Percentiles rank a stretch among this genome's conserved stretches.
These are phyloP conservation scores for Tenualosa thibaudeaui DNA, from an alignment of 2,797 vertebrate species.

Conservation along the genomic window DNA sequence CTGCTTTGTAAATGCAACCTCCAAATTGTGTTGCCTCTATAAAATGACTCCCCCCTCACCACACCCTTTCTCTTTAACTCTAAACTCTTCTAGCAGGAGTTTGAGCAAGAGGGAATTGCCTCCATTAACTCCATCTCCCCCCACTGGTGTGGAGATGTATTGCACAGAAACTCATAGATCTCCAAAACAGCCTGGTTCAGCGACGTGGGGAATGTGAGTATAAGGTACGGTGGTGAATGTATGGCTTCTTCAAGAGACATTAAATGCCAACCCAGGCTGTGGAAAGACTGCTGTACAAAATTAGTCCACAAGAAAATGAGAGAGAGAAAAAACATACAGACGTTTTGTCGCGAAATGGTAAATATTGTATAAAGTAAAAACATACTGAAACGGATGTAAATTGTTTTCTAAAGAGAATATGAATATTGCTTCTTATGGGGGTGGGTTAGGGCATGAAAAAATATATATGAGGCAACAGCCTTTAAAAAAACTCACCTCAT, in stretches of 20 bases:
- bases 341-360: conserved; percentile 1
- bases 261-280: conserved; percentile 1
- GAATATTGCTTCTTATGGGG: conserved; percentile 26
- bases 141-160: conserved; percentile 24
- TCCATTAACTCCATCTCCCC: neutral
- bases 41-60: neutral
- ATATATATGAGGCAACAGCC: conserved; percentile 17
- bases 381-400: conserved; percentile 19
- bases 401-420: conserved; percentile 25
- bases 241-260: conserved; percentile 14
- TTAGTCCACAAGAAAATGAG: neutral
- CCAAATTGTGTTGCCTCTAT: neutral
- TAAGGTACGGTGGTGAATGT: conserved; percentile 22
- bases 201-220: neutral
- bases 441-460: conserved; percentile 20
- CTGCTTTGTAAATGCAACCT: neutral
- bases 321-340: neutral
- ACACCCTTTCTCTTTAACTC: neutral
- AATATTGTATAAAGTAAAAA: conserved; percentile 25
- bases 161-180: conserved; percentile 18
- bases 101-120: neutral
- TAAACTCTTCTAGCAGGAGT: neutral
- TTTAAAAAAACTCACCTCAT: conserved; percentile 22
- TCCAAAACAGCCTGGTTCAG: conserved; percentile 9
- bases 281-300: conserved; percentile 23